Evolutionary conservation across 1,140 invertebrate genomes (phyloP), one percentile per base, ranked within the genome.

Genomic region (Solen grandis): DNA sequence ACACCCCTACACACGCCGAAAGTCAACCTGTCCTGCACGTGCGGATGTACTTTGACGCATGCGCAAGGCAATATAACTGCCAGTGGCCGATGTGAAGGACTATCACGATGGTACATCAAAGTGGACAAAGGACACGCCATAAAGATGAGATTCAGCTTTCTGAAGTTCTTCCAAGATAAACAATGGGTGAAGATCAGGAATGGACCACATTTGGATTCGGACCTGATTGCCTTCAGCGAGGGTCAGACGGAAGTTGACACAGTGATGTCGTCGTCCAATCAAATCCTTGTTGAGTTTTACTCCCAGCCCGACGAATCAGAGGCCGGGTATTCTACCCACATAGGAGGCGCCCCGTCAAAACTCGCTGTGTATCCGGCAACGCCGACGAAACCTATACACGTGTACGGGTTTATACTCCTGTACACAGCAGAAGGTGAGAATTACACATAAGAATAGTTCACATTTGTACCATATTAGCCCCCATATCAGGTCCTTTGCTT

Each of bases 181-280:
- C 89, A 90, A 65, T 87, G 85, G 86, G 79, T 89, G 25, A 87
- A 88, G 55, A 82, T 90, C 14, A 54, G 89, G 27, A 83, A 89
- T 66, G 89, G 89, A 8, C 79, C 62, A n/a, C 41, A 46, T 2
- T 41, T 81, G 0, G 66, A 65, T n/a, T 80, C 84, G 22, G 79
- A 87, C 36, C 57, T 90, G 14, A 63, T 90, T 27, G 87, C 83
- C 2, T 84, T 84, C 16, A 84, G 73, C 22, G 77, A 82, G n/a
- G 80, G 83, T 0, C 78, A 74, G 29, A 66, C 72, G 8, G 74
- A 72, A 31, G n/a, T 85, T 19, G 46, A 81, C 13, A 50, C 84
- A n/a, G 81, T 89, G n/a, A 85, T 63, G 0, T 88, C 89, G 2
- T 83, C 87, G n/a, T 65, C 81, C 14, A 82, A 85, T 72, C 76